phyloP scores from a whole-genome alignment of 2,888 invertebrate genomes.

The Serripes groenlandicus region DNA sequence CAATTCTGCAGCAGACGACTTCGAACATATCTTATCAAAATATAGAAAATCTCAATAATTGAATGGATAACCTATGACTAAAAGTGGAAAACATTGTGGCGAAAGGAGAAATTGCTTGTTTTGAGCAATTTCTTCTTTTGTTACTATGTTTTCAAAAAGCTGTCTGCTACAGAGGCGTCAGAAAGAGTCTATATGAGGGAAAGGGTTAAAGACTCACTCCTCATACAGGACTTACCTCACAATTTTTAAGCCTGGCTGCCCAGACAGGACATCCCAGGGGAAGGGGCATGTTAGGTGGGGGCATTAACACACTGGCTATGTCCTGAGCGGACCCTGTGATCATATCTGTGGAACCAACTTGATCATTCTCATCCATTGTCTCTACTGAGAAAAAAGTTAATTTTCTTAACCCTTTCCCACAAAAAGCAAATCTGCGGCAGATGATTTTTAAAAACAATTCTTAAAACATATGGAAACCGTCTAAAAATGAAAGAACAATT shows the following conservation, averaged over 20 bases:
- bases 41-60: not conserved
- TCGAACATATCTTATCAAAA: no score
- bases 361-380: constrained; percentile 46
- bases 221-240: constrained; percentile 77
- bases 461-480: no score
- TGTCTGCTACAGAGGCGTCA: not conserved
- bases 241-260: constrained; percentile 83
- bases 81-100: not conserved
- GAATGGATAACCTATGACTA: not conserved
- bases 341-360: constrained; percentile 34
- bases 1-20: not conserved
- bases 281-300: constrained; percentile 72
- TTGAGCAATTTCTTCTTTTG: not conserved
- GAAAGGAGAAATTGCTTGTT: not conserved
- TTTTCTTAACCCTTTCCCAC: no score
- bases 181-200: not conserved
- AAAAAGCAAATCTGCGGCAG: no score
- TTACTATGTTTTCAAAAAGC: not conserved
- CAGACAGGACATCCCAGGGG: constrained; percentile 82
- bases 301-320: constrained; percentile 74
- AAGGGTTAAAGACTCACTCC: not conserved
- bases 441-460: no score
- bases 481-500: no score
- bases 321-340: constrained; percentile 41
- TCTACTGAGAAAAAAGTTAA: not conserved